Conservation (phyloP, 2,888 invertebrate species). For the Clepsis dumicolana region DNA sequence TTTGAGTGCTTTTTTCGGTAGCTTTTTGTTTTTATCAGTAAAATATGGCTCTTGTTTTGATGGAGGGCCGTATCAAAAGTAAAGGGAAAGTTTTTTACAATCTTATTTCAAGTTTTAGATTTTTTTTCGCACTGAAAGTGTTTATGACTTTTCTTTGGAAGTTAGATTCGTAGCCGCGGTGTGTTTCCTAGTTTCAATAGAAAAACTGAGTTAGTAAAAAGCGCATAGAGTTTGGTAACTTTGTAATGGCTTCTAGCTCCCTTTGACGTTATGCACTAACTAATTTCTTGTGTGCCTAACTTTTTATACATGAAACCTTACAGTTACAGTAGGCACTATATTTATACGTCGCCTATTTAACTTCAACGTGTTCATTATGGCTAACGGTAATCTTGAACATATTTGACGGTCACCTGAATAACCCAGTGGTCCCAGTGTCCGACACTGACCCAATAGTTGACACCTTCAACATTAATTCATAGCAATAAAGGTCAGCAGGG, state of each 20-base stretch:
- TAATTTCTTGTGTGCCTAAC: background rate
- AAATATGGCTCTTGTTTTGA: constrained; percentile 55
- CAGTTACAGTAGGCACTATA: no score
- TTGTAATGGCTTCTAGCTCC: background rate
- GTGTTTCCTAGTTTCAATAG: constrained; percentile 23
- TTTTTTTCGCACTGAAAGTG: constrained; percentile 25
- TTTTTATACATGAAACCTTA: background rate
- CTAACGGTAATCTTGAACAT: no score
- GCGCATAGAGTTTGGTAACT: background rate
- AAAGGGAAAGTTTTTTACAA: constrained; percentile 26
- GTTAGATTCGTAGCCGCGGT: constrained; percentile 13
- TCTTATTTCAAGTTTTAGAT: constrained; percentile 21
- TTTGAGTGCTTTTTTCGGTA: constrained; percentile 69
- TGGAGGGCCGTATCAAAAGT: constrained; percentile 47
- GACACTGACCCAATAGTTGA: no score
- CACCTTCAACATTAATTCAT: no score
- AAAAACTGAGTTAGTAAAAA: constrained; percentile 8
- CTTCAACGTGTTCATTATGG: background rate
- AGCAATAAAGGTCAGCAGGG: no score
- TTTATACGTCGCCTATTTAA: background rate
- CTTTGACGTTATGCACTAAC: background rate
- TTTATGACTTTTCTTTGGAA: constrained; percentile 33
- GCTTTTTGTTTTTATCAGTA: constrained; percentile 62
- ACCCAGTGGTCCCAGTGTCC: no score
- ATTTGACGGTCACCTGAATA: no score